These are phyloP conservation scores for Marronus borbonicus DNA, from an alignment of 2,888 invertebrate genomes.

Conservation along the genomic window DNA sequence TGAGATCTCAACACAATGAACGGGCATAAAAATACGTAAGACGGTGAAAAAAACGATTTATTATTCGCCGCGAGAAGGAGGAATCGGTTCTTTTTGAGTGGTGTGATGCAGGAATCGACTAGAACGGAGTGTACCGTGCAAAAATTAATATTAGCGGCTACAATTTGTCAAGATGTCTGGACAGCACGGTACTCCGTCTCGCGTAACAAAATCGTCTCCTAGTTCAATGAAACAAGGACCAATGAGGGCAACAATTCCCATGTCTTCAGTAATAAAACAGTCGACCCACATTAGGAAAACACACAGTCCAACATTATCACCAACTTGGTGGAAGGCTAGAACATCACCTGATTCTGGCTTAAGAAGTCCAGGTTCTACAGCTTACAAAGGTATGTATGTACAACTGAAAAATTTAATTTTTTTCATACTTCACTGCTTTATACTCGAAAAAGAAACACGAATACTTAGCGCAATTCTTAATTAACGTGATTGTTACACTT, in stretches of 20 bases:
- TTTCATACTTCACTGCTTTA: not conserved
- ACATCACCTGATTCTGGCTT: conserved; percentile 82
- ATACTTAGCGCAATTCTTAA: not conserved
- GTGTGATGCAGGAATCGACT: conserved; percentile 48
- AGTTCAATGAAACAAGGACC: conserved; percentile 78
- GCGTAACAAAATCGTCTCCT: conserved; percentile 80
- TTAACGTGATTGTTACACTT: not conserved
- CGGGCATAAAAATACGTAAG: conserved; percentile 52
- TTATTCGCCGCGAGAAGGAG: conserved; percentile 28
- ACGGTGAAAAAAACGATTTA: conserved; percentile 32
- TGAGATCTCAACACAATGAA: conserved; percentile 60
- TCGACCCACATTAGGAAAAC: conserved; percentile 73
- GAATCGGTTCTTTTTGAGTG: conserved; percentile 21
- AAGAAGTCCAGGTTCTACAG: conserved; percentile 81
- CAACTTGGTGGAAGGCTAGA: conserved; percentile 78
- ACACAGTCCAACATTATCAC: conserved; percentile 79
- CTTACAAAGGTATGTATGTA: conserved; percentile 76
- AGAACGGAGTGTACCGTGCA: conserved; percentile 31
- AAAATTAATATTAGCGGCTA: conserved; percentile 45
- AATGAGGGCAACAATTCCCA: conserved; percentile 84
- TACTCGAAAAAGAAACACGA: too few species aligned
- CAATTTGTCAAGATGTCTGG: conserved; percentile 70
- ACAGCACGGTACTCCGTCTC: conserved; percentile 66
- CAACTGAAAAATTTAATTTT: conserved; percentile 4
- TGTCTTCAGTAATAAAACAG: conserved; percentile 81